These are phyloP conservation scores for Gastrophryne carolinensis DNA, from an alignment of 2,797 vertebrate species.

Conservation along the genomic window DNA sequence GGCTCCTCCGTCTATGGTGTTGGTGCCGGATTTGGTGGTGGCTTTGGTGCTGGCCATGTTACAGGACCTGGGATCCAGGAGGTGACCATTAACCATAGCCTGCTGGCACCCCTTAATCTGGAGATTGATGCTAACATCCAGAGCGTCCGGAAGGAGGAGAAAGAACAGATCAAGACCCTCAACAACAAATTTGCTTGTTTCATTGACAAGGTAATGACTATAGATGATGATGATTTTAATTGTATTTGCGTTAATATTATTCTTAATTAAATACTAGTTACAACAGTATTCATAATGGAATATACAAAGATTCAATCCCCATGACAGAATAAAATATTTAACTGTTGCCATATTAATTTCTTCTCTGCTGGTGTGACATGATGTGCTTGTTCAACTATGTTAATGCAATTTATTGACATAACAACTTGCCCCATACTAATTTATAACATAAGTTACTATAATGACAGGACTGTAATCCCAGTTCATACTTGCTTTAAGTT, in stretches of 20 bases:
- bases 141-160: slow-evolving; percentile 76
- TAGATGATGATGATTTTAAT: background rate
- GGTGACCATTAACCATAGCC: slow-evolving; percentile 76
- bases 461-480: too few species aligned
- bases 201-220: slow-evolving; percentile 84
- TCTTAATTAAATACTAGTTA: too few species aligned
- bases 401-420: too few species aligned
- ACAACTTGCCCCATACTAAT: too few species aligned
- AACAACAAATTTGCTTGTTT: slow-evolving; percentile 87
- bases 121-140: slow-evolving; percentile 78
- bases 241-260: background rate
- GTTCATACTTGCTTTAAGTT: too few species aligned
- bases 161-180: slow-evolving; percentile 84
- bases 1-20: rapidly evolving
- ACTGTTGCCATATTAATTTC: too few species aligned
- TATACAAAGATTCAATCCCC: too few species aligned
- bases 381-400: too few species aligned
- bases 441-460: too few species aligned
- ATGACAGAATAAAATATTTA: too few species aligned
- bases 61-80: slow-evolving; percentile 69
- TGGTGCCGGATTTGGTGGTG: background rate
- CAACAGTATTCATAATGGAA: too few species aligned
- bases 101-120: slow-evolving; percentile 76
- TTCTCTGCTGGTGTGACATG: too few species aligned
- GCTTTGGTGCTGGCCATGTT: background rate